Evolutionary conservation across 2,113 vertebrate genomes (phyloP).

Genomic region (Pseudopodoces humilis): DNA sequence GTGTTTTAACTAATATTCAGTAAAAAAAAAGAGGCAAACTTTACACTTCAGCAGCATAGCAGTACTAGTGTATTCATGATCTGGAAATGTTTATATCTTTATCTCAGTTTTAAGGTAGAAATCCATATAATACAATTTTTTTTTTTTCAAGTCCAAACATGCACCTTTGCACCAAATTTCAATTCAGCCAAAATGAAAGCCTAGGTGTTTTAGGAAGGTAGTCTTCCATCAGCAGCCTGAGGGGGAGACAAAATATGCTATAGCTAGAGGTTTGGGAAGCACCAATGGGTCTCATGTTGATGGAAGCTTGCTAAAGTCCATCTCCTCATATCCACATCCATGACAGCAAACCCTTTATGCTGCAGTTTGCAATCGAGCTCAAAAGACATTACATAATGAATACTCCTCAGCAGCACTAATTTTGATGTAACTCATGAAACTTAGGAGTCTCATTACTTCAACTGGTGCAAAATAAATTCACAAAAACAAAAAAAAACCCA

Average conservation of each 20-base stretch:
- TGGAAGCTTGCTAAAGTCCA: not conserved
- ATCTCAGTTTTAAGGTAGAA: not conserved
- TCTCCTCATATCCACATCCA: rapidly evolving
- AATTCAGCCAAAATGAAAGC: not conserved
- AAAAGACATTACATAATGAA: not conserved
- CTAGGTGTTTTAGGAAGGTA: not conserved
- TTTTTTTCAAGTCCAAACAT: not conserved
- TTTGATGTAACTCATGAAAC: not conserved
- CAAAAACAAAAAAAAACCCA: not conserved
- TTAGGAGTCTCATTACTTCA: not conserved
- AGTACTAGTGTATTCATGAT: not conserved
- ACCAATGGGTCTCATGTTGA: not conserved
- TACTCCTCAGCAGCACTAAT: not conserved
- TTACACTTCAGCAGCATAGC: not conserved
- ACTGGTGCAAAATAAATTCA: not conserved
- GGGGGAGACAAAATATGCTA: not conserved
- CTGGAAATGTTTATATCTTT: not conserved
- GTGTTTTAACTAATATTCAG: not conserved
- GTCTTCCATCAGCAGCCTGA: not conserved
- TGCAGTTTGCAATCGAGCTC: not conserved
- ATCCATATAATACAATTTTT: not conserved
- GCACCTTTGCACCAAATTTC: not conserved
- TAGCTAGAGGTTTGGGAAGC: not conserved
- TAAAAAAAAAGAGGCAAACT: not conserved
- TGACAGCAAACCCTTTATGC: not conserved